phyloP scores from a whole-genome alignment of 1,140 invertebrate genomes.

The Drosophila sp. region DNA sequence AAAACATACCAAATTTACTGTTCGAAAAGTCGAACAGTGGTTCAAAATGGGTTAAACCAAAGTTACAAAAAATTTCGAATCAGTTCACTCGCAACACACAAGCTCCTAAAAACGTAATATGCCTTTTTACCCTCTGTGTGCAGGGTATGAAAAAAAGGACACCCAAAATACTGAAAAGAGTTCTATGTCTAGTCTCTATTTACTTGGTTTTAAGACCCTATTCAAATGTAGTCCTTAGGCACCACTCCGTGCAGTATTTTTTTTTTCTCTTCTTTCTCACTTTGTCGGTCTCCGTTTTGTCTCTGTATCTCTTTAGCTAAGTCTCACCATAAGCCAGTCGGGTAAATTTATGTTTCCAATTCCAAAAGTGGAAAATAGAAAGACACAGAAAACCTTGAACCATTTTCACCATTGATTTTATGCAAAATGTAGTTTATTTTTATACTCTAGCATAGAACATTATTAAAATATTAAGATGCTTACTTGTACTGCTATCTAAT shows the following conservation, averaged over 20 bases:
- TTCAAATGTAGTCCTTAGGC: not conserved
- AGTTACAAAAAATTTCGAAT: too few species aligned
- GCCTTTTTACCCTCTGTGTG: not conserved
- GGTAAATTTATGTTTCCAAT: slow-evolving; percentile 4
- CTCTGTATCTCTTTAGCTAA: slow-evolving; percentile 2
- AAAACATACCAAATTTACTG: too few species aligned
- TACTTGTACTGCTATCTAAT: too few species aligned
- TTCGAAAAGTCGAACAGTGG: too few species aligned
- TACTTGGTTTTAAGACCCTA: slow-evolving; percentile 34
- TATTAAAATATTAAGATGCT: too few species aligned
- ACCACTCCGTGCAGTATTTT: not conserved
- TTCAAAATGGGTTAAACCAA: too few species aligned
- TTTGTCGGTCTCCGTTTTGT: not conserved
- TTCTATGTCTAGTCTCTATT: slow-evolving; percentile 38
- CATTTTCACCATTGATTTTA: slow-evolving; percentile 50
- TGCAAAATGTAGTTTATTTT: slow-evolving; percentile 24
- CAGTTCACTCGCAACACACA: too few species aligned
- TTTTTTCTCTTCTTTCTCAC: not conserved
- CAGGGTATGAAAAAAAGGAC: not conserved
- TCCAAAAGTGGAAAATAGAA: slow-evolving; percentile 5
- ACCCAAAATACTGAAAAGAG: slow-evolving; percentile 11
- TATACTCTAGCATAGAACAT: too few species aligned
- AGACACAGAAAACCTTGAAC: slow-evolving; percentile 14
- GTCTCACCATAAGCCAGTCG: slow-evolving; percentile 2
- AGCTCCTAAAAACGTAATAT: not conserved